Conservation (phyloP, 1,140 invertebrate genomes). For the Drosophila rhopaloa region DNA sequence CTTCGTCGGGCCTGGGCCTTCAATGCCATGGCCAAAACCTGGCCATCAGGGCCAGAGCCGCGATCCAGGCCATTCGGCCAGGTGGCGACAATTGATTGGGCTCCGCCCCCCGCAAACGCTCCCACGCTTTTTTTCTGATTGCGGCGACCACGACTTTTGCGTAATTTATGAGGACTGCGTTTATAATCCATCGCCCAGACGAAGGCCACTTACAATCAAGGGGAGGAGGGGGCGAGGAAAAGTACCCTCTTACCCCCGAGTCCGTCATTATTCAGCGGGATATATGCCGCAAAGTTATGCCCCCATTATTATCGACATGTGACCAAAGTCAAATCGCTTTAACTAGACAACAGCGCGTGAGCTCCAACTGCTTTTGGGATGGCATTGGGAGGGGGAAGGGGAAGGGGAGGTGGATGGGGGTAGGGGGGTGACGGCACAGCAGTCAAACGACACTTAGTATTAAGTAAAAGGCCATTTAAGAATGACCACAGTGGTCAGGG, state of each 20-base stretch:
- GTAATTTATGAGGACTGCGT: constrained; percentile 42
- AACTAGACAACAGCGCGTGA: constrained; percentile 43
- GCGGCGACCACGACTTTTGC: constrained; percentile 13
- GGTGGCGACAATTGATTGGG: constrained; percentile 47
- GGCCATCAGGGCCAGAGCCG: constrained; percentile 5
- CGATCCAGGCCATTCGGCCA: constrained; percentile 4
- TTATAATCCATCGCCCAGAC: constrained; percentile 13
- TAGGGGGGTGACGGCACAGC: neutral
- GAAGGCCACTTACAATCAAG: neutral
- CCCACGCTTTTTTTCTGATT: constrained; percentile 10
- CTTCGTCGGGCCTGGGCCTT: constrained; percentile 13
- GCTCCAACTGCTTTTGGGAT: neutral
- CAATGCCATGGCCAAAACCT: constrained; percentile 37
- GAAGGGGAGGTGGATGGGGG: neutral
- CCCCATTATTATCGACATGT: constrained; percentile 46
- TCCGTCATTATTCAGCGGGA: constrained; percentile 23
- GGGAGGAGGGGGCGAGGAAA: too few species aligned
- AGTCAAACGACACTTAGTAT: constrained; percentile 71
- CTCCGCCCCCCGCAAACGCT: neutral
- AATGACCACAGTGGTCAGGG: constrained; percentile 25
- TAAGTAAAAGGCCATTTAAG: constrained; percentile 81
- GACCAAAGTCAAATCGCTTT: constrained; percentile 32
- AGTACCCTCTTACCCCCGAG: too few species aligned
- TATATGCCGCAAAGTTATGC: constrained; percentile 27
- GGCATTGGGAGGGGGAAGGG: neutral